Percentiles rank a stretch among this genome's conserved stretches.
These are phyloP conservation scores for Nemoura dubitans DNA, from an alignment of 2,888 invertebrate genomes.

Conservation along the genomic window DNA sequence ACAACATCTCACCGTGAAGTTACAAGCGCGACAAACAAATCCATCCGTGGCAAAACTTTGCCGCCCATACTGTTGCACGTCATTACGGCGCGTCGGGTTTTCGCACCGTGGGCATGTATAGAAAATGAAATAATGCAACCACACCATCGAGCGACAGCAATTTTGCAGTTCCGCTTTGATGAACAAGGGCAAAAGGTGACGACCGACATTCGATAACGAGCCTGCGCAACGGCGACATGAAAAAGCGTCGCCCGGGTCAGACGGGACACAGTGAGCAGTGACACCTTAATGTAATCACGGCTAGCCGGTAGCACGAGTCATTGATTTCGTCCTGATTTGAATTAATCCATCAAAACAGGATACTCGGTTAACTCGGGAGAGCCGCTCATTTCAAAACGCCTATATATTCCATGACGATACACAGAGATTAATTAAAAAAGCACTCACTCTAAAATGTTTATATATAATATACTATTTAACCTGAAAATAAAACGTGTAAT, in stretches of 20 bases:
- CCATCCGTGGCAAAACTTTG: too few relatives aligned
- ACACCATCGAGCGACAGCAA: neutral
- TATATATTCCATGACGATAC: too few relatives aligned
- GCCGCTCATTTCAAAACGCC: too few relatives aligned
- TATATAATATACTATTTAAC: too few relatives aligned
- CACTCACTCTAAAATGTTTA: neutral
- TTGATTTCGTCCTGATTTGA: neutral
- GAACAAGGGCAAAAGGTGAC: neutral
- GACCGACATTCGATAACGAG: neutral
- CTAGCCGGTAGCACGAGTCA: neutral
- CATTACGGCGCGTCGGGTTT: too few relatives aligned
- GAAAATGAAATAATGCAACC: too few relatives aligned
- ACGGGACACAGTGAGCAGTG: neutral
- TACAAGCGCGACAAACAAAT: too few relatives aligned
- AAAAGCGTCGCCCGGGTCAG: neutral
- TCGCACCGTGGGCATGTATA: too few relatives aligned
- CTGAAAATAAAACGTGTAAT: neutral
- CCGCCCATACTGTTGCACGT: too few relatives aligned
- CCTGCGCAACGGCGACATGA: neutral
- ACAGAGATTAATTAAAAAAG: neutral
- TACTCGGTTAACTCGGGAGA: neutral
- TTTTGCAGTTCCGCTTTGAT: neutral
- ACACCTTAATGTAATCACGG: neutral
- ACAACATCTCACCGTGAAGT: too few relatives aligned
- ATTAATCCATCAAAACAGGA: neutral